Percentiles rank a stretch among this genome's conserved stretches.
phyloP scores from a whole-genome alignment of 2,113 vertebrate species.

The Phycodurus eques region DNA sequence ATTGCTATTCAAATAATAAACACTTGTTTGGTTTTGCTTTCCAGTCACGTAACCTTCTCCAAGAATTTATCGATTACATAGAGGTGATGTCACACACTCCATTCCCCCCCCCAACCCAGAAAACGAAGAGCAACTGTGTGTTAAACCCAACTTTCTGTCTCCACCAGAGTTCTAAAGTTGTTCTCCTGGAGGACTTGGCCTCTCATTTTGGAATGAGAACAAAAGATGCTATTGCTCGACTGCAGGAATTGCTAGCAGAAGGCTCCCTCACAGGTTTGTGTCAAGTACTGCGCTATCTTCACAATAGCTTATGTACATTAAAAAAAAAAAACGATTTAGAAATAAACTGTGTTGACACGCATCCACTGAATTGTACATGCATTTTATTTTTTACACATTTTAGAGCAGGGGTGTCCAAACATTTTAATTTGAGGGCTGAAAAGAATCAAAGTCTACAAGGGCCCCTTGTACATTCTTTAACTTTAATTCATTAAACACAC shows the following conservation, averaged over 20 bases:
- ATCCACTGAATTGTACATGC: too few relatives aligned
- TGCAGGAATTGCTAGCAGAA: constrained; percentile 89
- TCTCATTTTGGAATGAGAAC: constrained; percentile 91
- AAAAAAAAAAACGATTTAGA: too few relatives aligned
- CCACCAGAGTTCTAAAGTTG: constrained; percentile 85
- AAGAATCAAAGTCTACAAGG: too few relatives aligned
- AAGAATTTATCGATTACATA: constrained; percentile 87
- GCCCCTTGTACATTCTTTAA: too few relatives aligned
- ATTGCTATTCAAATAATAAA: background rate
- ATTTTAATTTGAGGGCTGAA: too few relatives aligned
- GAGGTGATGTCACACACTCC: constrained; percentile 75
- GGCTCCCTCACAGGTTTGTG: constrained; percentile 88
- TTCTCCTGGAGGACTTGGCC: constrained; percentile 92
- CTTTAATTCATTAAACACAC: too few relatives aligned
- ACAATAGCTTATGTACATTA: background rate
- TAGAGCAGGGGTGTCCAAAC: too few relatives aligned
- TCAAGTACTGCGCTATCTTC: background rate
- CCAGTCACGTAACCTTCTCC: constrained; percentile 86
- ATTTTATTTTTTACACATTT: too few relatives aligned
- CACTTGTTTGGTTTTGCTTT: constrained; percentile 35
- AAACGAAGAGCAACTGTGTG: background rate
- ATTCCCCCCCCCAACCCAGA: too few relatives aligned
- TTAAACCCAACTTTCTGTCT: background rate
- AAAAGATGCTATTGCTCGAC: constrained; percentile 90
- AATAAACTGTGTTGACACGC: too few relatives aligned